These are phyloP conservation scores for Hydrozoanthus gracilis DNA, from an alignment of 92 coral and sea anemone species.

Conservation along the genomic window DNA sequence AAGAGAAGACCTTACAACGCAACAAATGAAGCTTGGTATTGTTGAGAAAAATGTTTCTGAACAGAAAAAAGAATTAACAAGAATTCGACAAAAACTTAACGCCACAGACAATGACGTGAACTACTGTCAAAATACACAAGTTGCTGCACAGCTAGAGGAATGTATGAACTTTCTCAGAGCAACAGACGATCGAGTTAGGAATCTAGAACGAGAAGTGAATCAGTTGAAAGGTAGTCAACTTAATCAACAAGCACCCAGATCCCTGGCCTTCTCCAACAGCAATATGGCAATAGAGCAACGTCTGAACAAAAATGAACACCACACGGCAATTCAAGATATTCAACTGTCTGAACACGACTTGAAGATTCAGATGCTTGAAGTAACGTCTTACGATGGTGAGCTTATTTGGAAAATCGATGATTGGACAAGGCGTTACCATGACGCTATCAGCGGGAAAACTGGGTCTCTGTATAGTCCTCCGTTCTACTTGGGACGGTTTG, in stretches of 20 bases:
- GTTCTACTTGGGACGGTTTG: constrained; percentile 8
- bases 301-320: constrained; percentile 56
- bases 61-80: constrained; percentile 10
- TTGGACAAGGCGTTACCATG: constrained; percentile 55
- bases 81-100: not conserved
- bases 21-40: constrained; percentile 31
- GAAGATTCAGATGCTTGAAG: constrained; percentile 48
- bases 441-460: constrained; percentile 65
- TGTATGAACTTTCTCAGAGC: constrained; percentile 27
- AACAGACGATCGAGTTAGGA: not conserved
- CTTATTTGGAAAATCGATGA: constrained; percentile 80
- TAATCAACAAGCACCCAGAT: not conserved
- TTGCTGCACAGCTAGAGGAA: constrained; percentile 1
- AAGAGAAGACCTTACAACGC: constrained; percentile 59
- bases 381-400: constrained; percentile 69
- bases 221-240: constrained; percentile 6
- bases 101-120: not conserved
- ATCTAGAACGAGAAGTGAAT: constrained; percentile 14
- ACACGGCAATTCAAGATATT: constrained; percentile 42
- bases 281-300: constrained; percentile 42
- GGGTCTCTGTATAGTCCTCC: not conserved
- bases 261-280: not conserved
- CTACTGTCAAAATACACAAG: not conserved
- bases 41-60: too few species aligned
- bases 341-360: too few species aligned